Conservation (phyloP, 2,888 invertebrate genomes). For the Diadromus collaris region DNA sequence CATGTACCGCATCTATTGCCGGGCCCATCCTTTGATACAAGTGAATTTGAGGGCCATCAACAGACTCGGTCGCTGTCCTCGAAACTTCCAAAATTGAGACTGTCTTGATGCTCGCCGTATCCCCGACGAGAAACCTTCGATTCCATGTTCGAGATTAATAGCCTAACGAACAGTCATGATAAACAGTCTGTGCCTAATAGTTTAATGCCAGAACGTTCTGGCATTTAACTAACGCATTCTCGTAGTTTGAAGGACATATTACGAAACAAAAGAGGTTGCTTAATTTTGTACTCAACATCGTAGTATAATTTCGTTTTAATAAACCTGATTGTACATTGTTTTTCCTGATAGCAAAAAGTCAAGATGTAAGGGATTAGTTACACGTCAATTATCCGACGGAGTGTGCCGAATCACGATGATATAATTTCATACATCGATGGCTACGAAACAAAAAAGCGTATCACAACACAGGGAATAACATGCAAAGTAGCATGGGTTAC, state of each 20-base stretch:
- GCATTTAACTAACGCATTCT: background rate
- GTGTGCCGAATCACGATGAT: conserved; percentile 17
- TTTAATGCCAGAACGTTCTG: background rate
- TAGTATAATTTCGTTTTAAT: conserved; percentile 3
- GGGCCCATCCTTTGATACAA: conserved; percentile 51
- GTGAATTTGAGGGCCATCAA: conserved; percentile 49
- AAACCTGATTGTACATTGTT: background rate
- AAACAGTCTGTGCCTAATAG: background rate
- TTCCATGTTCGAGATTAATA: background rate
- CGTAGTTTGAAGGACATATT: background rate
- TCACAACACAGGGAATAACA: background rate
- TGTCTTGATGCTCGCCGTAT: background rate
- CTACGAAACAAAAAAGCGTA: background rate
- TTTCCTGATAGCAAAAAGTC: background rate
- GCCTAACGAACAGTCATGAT: background rate
- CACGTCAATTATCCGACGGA: background rate
- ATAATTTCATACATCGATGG: background rate
- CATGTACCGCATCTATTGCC: conserved; percentile 6
- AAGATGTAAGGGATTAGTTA: conserved; percentile 1
- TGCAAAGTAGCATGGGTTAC: background rate
- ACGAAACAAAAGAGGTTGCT: background rate
- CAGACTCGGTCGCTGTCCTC: conserved; percentile 17
- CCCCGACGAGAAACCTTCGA: background rate
- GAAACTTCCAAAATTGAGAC: conserved; percentile 5
- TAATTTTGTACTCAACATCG: background rate